phyloP scores from a whole-genome alignment of 2,888 invertebrate species.

The Steromphala cineraria region DNA sequence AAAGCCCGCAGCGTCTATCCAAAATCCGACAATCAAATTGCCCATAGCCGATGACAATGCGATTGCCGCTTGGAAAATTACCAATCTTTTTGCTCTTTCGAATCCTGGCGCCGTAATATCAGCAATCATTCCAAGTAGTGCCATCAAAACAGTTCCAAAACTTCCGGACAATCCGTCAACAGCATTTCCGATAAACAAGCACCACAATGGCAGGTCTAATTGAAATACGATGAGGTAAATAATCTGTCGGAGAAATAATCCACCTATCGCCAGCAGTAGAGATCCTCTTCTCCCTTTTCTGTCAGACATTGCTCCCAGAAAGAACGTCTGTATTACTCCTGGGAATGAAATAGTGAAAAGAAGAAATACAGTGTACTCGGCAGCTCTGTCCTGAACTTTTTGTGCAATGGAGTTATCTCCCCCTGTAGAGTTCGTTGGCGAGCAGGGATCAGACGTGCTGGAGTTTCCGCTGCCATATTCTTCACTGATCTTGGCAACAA shows the following conservation, averaged over 20 bases:
- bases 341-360: conserved; percentile 23
- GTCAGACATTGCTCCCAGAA: conserved; percentile 33
- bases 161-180: conserved; percentile 31
- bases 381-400: conserved; percentile 25
- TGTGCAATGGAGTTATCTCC: background rate
- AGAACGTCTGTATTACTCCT: conserved; percentile 29
- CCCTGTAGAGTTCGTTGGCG: background rate
- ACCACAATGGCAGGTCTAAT: conserved; percentile 6
- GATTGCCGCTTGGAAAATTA: conserved; percentile 25
- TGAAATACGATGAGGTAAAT: conserved; percentile 27
- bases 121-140: conserved; percentile 30
- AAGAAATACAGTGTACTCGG: conserved; percentile 23
- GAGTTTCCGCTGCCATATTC: background rate
- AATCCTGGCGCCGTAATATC: conserved; percentile 33
- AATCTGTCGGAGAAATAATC: conserved; percentile 24
- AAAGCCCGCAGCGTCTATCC: conserved; percentile 29
- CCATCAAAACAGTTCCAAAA: conserved; percentile 28
- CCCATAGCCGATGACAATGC: conserved; percentile 10
- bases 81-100: conserved; percentile 28
- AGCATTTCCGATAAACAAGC: conserved; percentile 28
- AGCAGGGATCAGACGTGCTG: background rate
- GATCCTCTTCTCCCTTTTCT: conserved; percentile 29
- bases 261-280: conserved; percentile 15
- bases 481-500: background rate
- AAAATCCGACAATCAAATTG: conserved; percentile 17